Base-by-base conservation (phyloP, 2,888 invertebrate genomes). In the Urechis unicinctus region DNA sequence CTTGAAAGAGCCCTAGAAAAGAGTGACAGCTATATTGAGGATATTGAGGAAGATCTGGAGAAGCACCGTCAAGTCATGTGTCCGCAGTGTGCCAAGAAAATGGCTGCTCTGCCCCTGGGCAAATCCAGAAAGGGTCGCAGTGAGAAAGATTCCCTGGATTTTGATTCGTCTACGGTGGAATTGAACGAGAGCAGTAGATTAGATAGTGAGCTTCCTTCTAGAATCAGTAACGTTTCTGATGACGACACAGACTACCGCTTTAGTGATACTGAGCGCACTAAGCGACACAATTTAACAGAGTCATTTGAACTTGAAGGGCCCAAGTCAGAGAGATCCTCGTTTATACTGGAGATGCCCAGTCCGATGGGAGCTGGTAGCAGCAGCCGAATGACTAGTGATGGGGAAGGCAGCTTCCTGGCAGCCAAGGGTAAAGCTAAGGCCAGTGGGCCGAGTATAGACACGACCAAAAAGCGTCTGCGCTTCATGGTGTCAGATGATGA, bases 11-110 rank as follows among this genome's bases (percentile, higher is more conserved):
- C 75, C 9, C 58, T 76, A 43, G 70, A 72, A 53, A 61, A 66
- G 50, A 73, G 72, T 60, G 76, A 76, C 53, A 61, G 66, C 31
- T 71, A 74, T 57, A 70, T 74, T 44, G 73, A 74, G 52, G 69
- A 70, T 17, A 58, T 76, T 24, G 65, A 73, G 61, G 60, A 65
- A 26, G 66, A 70, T 42, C 57, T 68, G n/a, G 58, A 53, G 41
- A 22, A 25, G 26, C 21, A 26, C 45, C 45, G 22, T 6, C 6
- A 21, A 45, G n/a, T n/a, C 36, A 13, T 6, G 6, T 13, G 36
- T 36, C 36, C 36, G 13, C 36, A 36, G 13, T 13, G 9, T 13
- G 36, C 13, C 36, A 36, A 13, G 13, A 36, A 36, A 13, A 36
- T 36, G 36, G 36, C 36, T 13, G 36, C 13, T 36, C n/a, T 6